A percentile compares a stretch with the other conserved stretches of the same genome.
Conservation (phyloP, 2,797 vertebrate species). For the Enteromius anoplus region DNA sequence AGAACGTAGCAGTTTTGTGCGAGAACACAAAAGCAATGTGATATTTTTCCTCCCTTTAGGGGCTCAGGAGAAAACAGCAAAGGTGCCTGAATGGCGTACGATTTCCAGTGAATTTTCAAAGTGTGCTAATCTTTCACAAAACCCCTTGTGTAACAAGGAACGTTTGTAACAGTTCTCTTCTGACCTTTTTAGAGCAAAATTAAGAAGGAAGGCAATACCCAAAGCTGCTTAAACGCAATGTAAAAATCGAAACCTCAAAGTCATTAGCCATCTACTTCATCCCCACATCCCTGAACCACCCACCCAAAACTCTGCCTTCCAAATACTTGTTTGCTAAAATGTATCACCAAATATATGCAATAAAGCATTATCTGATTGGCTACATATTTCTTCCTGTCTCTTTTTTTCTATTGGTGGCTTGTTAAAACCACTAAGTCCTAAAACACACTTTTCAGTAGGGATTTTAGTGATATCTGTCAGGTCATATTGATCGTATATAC, state of each 20-base stretch:
- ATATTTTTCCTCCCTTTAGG: background rate
- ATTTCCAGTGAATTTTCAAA: background rate
- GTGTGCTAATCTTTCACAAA: background rate
- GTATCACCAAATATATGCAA: background rate
- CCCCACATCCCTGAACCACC: background rate
- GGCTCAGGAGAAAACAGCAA: background rate
- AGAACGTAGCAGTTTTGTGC: background rate
- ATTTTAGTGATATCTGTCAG: background rate
- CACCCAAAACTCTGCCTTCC: background rate
- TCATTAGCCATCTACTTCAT: slow-evolving; percentile 57
- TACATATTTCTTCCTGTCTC: background rate
- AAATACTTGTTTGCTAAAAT: background rate
- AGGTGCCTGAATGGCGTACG: no score
- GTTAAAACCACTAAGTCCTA: no score
- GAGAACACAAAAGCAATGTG: background rate
- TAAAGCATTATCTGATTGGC: background rate
- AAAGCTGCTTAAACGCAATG: background rate
- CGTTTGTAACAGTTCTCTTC: background rate
- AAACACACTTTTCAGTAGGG: no score
- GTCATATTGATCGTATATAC: background rate
- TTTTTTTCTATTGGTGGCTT: background rate
- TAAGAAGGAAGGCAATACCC: background rate
- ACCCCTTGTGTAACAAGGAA: background rate
- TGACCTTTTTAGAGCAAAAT: background rate
- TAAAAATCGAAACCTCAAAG: background rate